Evolutionary conservation across 2,797 vertebrate genomes (phyloP), one percentile per base, ranked within the genome.

Genomic region (Acomys russatus): DNA sequence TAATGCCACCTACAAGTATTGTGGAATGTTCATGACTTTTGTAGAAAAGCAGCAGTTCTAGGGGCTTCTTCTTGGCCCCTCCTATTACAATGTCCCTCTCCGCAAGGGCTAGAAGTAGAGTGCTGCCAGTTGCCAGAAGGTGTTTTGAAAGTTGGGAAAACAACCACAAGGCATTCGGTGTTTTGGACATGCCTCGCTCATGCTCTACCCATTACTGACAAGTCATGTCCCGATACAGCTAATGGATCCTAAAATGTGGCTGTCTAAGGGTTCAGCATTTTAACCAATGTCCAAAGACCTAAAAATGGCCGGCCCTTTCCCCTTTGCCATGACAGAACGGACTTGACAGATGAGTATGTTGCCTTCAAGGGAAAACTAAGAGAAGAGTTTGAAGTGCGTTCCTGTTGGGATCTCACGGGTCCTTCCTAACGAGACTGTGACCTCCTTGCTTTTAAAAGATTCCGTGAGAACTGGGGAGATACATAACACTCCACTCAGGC

Each of bases 251-350:
- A 44, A 95, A 88, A 88, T 82, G 56, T 33, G 7, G 9, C 54
- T 76, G 38, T 23, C 33, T 44, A 25, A 80, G 33, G 15, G 70
- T 35, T 56, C 44, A 25, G 59, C 28, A 90, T 25, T 88, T 93
- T 84, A 94, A 80, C 7, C 49, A 51, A 8, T 64, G 49, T 94
- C 23, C 2, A 92, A n/a, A 93, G 92, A 71, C 68, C n/a, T 88
- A 28, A 12, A 73, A 77, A 54, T 51, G 28, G 64, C 12, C 93
- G 18, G 11, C 6, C 66, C 44, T 90, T 88, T 88, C 85, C 18
- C 66, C 88, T 91, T 94, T 25, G 4, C 22, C 20, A 74, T 5
- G 56, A 23, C 44, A 83, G 38, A 64, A 64, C 51, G 7, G 74
- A 14, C 12, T 7, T 74, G 28, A 71, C 68, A 92, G 83, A 83